phyloP scores from a whole-genome alignment of 2,113 vertebrate genomes.

The Climacteris rufus region DNA sequence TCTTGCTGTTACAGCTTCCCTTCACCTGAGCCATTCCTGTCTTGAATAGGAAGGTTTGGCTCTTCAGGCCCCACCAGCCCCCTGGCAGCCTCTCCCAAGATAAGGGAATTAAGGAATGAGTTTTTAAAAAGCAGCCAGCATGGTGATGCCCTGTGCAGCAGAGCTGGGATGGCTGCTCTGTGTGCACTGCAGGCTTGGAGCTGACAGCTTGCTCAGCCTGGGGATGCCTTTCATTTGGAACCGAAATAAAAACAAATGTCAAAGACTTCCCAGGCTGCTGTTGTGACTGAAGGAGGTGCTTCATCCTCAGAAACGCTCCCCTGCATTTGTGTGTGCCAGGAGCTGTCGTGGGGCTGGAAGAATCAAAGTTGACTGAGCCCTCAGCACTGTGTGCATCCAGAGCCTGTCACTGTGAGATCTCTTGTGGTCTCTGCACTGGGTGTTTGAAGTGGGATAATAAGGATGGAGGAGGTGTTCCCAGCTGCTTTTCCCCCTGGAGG shows the following conservation, averaged over 20 bases:
- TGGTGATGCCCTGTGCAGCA: neutral
- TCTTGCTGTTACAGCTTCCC: neutral
- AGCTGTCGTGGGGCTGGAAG: neutral
- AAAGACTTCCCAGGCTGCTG: neutral
- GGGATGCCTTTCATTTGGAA: neutral
- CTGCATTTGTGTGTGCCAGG: neutral
- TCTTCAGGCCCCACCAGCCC: neutral
- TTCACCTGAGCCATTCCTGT: neutral
- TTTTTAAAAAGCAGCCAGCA: neutral
- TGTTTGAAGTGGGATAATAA: neutral
- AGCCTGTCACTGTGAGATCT: neutral
- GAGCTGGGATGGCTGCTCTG: neutral
- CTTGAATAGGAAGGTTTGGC: neutral
- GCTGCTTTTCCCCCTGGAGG: neutral
- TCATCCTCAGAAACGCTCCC: neutral
- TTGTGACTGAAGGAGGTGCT: neutral
- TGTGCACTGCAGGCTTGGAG: neutral
- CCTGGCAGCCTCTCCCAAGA: neutral
- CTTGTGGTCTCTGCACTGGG: neutral
- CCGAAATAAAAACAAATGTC: neutral
- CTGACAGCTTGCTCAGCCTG: slow-evolving; percentile 25
- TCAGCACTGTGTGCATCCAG: neutral
- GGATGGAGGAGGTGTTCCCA: neutral
- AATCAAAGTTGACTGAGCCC: neutral
- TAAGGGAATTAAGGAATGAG: neutral